Base-by-base conservation (phyloP, 2,797 vertebrate species). In the Etheostoma perlongum region DNA sequence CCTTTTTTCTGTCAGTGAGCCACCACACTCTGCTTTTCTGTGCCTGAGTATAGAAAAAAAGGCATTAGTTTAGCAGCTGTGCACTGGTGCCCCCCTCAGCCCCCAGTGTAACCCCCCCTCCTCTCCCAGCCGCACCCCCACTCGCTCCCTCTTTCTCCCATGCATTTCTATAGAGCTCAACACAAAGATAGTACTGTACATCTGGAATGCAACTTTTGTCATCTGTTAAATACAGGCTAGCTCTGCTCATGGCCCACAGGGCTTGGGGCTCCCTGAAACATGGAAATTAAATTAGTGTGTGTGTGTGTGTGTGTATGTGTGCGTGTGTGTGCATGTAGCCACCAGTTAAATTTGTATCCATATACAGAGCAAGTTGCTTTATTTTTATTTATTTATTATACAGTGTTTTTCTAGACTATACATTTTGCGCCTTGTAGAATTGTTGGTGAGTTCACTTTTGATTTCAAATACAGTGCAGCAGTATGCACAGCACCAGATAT, bases 121-220 rank as follows among this genome's bases (percentile, higher is more conserved):
- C 78, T 71, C 76, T 67, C 74, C 55, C 53, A 65, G 67, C 61
- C 78, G 40, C 15, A n/a, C 12, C 44, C 62, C n/a, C 62, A 30
- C 44, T 47, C 60, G 55, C 85, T 85, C 77, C 76, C 46, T 79
- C 81, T 86, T 83, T 90, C 90, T 90, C 83, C 84, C 86, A 89
- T 93, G 92, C 91, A 91, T 95, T 94, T 95, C 94, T 93, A 93
- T 95, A 92, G 92, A 91, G 91, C 87, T 84, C 81, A 78, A 90
- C 92, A 95, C 94, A 95, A 93, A 95, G 94, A 95, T 94, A 89
- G 91, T 85, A 92, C 92, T 95, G 94, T 96, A 95, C 94, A 95
- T 95, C 94, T 95, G 94, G 94, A 95, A 94, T 94, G 94, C 92
- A 94, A 94, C 93, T 94, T 94, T 94, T 94, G 93, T 95, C 94